Evolutionary conservation across 2,797 vertebrate species (phyloP).

Genomic region (Gymnoscopelus braueri): DNA sequence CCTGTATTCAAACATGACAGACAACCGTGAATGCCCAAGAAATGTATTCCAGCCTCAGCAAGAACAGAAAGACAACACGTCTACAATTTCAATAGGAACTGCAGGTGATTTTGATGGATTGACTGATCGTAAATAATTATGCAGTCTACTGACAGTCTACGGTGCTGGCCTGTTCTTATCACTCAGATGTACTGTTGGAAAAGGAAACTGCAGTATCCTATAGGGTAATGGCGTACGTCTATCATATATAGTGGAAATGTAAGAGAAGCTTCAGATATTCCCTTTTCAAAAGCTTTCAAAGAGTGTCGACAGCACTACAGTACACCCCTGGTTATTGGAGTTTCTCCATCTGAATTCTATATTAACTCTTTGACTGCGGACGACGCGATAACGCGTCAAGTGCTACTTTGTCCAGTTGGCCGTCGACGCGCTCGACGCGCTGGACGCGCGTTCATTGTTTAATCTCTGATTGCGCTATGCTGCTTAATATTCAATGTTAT

Average conservation of each 20-base stretch:
- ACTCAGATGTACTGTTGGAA: not conserved
- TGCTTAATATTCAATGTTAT: no score
- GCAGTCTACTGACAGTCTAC: conserved; percentile 22
- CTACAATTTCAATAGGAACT: not conserved
- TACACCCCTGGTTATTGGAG: no score
- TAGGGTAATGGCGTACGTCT: not conserved
- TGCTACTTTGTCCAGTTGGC: no score
- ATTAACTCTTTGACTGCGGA: no score
- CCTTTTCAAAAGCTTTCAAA: no score
- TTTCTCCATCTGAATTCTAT: no score
- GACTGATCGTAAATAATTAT: conserved; percentile 4
- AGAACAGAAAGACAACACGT: not conserved
- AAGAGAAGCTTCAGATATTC: not conserved
- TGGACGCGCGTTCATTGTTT: no score
- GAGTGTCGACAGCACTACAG: no score
- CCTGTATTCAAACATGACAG: conserved; percentile 46
- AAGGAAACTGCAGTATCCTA: not conserved
- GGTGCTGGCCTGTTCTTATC: conserved; percentile 15
- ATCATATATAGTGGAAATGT: not conserved
- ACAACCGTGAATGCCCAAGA: conserved; percentile 16
- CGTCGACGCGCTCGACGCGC: no score
- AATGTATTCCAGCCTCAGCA: conserved; percentile 18
- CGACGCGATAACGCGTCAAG: no score
- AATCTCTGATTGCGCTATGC: no score
- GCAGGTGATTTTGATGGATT: not conserved